Conservation (phyloP, 2,888 invertebrate species). For the Drosophila anceps region DNA sequence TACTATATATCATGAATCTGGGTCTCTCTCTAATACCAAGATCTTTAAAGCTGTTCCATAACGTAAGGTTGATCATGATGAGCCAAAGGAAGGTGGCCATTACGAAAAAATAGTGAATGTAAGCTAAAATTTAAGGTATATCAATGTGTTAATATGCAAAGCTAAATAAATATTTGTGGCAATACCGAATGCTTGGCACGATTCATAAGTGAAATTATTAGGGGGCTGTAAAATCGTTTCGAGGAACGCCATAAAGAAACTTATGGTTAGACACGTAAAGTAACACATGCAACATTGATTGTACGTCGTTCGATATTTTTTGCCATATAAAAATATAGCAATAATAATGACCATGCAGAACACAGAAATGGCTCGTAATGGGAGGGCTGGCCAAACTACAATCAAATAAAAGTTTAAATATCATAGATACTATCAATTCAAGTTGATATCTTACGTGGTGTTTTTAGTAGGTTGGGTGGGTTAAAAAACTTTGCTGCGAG, state of each 20-base stretch:
- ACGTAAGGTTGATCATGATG: slow-evolving; percentile 93
- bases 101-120: slow-evolving; percentile 88
- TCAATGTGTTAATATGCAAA: not conserved
- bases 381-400: not conserved
- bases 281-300: slow-evolving; percentile 7
- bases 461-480: no score
- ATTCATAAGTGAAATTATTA: not conserved
- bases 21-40: not conserved
- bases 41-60: slow-evolving; percentile 87
- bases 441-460: not conserved
- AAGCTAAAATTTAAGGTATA: slow-evolving; percentile 41
- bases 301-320: not conserved
- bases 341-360: slow-evolving; percentile 90
- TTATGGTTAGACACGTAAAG: slow-evolving; percentile 7
- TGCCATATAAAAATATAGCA: slow-evolving; percentile 29
- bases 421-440: not conserved
- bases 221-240: no score
- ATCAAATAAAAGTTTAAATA: not conserved
- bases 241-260: not conserved
- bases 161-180: not conserved
- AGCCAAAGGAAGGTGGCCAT: slow-evolving; percentile 93
- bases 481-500: not conserved
- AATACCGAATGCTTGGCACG: not conserved
- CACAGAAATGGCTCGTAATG: slow-evolving; percentile 86
- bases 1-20: slow-evolving; percentile 61